A percentile compares a stretch with the other conserved stretches of the same genome.
Conservation (phyloP, 1,140 invertebrate genomes). For the Ooceraea biroi region DNA sequence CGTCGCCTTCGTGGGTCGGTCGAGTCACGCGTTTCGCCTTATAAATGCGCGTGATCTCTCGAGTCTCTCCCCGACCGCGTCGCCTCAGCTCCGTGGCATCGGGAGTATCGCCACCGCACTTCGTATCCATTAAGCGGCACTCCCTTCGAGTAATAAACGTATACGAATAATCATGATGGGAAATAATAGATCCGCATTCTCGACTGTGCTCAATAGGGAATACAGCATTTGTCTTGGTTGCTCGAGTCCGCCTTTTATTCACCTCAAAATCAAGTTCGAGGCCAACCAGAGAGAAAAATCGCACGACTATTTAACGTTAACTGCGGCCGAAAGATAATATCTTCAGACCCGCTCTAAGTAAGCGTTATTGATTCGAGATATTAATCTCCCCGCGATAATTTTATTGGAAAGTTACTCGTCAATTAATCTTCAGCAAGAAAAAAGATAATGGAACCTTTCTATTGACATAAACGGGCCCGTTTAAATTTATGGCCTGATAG, state of each 20-base stretch:
- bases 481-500: no score
- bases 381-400: neutral
- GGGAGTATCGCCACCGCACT: conserved; percentile 34
- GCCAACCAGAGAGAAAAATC: neutral
- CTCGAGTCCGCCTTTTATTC: neutral
- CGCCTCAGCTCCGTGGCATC: conserved; percentile 1
- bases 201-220: no score
- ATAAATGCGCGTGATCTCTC: conserved; percentile 57
- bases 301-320: neutral
- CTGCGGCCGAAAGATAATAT: neutral
- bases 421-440: neutral
- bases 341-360: neutral
- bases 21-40: conserved; percentile 49
- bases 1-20: conserved; percentile 32
- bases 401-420: neutral
- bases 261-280: neutral
- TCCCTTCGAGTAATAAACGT: conserved; percentile 38
- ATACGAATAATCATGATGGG: conserved; percentile 41
- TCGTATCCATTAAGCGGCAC: conserved; percentile 45
- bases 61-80: conserved; percentile 11
- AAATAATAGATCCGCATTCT: neutral
- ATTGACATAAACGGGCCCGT: neutral
- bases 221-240: neutral
- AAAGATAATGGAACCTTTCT: neutral
- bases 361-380: neutral